Percentiles rank a stretch among this genome's conserved stretches.
phyloP scores from a whole-genome alignment of 2,888 invertebrate genomes.

The Galerucella nymphaeae region DNA sequence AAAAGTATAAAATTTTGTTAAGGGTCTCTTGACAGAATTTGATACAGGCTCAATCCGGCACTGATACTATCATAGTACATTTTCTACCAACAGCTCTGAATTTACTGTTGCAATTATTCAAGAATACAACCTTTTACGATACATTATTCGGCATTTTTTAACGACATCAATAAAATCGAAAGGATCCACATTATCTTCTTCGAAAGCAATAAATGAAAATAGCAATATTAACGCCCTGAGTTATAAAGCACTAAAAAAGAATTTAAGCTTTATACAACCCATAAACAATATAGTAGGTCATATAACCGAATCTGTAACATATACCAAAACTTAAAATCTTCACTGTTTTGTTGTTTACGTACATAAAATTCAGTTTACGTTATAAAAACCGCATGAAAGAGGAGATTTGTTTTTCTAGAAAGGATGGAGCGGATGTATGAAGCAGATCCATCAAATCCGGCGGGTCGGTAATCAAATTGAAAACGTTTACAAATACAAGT shows the following conservation, averaged over 20 bases:
- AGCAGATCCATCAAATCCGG: constrained; percentile 31
- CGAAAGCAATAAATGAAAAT: constrained; percentile 7
- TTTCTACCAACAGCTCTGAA: no score
- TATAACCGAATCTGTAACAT: constrained; percentile 11
- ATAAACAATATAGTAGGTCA: constrained; percentile 33
- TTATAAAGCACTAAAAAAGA: constrained; percentile 2
- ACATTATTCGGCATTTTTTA: not conserved
- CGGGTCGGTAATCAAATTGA: constrained; percentile 17
- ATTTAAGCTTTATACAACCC: constrained; percentile 14
- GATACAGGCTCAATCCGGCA: no score
- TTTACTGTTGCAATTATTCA: no score
- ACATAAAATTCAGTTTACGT: constrained; percentile 37
- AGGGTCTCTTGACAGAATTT: no score
- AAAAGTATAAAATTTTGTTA: no score
- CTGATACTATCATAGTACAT: no score
- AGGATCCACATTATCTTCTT: not conserved
- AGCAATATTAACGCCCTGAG: not conserved
- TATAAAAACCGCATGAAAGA: constrained; percentile 39
- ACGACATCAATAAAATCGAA: not conserved
- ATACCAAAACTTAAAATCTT: constrained; percentile 29
- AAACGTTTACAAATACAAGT: constrained; percentile 30
- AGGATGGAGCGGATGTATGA: constrained; percentile 25
- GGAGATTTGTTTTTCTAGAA: constrained; percentile 38
- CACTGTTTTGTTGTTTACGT: constrained; percentile 33
- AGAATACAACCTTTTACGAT: no score